A percentile compares a stretch with the other conserved stretches of the same genome.
Evolutionary conservation across 2,113 vertebrate species (phyloP).

Genomic region (Columbina picui): DNA sequence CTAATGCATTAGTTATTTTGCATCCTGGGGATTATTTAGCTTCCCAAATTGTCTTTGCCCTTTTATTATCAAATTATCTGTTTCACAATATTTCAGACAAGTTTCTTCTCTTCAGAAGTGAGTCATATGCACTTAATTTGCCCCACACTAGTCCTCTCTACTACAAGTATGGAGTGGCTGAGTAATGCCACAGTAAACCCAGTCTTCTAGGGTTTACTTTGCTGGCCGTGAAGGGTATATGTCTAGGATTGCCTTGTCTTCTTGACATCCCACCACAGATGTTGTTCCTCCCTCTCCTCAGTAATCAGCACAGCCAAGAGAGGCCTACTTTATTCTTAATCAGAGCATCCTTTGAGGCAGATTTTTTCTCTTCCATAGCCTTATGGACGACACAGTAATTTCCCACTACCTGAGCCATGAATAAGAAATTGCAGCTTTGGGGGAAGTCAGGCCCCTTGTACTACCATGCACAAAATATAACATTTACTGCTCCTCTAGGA

Average conservation of each 20-base stretch:
- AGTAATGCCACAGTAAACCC: not conserved
- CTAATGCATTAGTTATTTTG: not conserved
- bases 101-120: not conserved
- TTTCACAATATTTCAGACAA: not conserved
- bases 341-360: not conserved
- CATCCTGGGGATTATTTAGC: not conserved
- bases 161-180: not conserved
- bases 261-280: not conserved
- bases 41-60: not conserved
- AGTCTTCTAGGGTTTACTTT: not conserved
- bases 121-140: not conserved
- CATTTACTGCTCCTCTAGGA: not conserved
- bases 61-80: not conserved
- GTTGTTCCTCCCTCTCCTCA: not conserved
- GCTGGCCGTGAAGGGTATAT: rapidly evolving
- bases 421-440: not conserved
- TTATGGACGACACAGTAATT: not conserved
- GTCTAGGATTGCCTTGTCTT: not conserved
- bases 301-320: not conserved
- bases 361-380: not conserved
- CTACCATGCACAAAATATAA: not conserved
- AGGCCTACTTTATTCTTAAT: not conserved
- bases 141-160: not conserved
- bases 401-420: not conserved
- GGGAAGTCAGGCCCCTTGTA: not conserved